Evolutionary conservation across 2,797 vertebrate genomes (phyloP), one percentile per base, ranked within the genome.

Genomic region (Gambusia yucatana): DNA sequence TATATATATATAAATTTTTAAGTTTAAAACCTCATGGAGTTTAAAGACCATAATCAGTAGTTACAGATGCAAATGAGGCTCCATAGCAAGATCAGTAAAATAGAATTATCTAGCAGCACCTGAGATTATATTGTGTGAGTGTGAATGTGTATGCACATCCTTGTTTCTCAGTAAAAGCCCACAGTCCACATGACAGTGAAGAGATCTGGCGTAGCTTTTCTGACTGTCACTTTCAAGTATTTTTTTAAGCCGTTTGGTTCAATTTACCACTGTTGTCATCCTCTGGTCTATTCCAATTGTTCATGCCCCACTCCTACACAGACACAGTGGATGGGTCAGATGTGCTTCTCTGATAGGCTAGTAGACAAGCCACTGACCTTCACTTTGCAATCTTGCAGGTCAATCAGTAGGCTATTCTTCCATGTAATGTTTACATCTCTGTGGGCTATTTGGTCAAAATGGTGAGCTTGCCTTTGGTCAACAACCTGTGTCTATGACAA

Each of bases 371-470:
- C 90, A 91, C 89, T 94, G 92, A 95, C 94, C 93, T 95, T 95
- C 89, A 82, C 86, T 93, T 94, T 93, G 92, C 91, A 95, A 95
- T 95, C 93, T 94, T 87, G 77, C 83, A 88, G 91, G 91, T 90
- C 81, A 87, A 95, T 95, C 94, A 92, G 92, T 77, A 78, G 89
- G 85, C 93, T 86, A 93, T 95, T 95, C 94, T 94, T 92, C 92
- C 86, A 91, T 92, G 91, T 91, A 92, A 93, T 95, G 94, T 94
- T 94, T 94, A 95, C 94, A 93, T 94, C 89, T 94, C 91, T 89
- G 87, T 86, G 92, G 93, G 84, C 92, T 88, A 91, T 95, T 95
- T 92, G 85, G 86, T 78, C 89, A 93, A 91, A 93, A 92, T 90
- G 82, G 88, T 83, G 77, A 88, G 88, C 92, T 93, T 92, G 88